A percentile compares a stretch with the other conserved stretches of the same genome.
Conservation (phyloP, 2,113 vertebrate species). For the Sinocyclocheilus grahami region DNA sequence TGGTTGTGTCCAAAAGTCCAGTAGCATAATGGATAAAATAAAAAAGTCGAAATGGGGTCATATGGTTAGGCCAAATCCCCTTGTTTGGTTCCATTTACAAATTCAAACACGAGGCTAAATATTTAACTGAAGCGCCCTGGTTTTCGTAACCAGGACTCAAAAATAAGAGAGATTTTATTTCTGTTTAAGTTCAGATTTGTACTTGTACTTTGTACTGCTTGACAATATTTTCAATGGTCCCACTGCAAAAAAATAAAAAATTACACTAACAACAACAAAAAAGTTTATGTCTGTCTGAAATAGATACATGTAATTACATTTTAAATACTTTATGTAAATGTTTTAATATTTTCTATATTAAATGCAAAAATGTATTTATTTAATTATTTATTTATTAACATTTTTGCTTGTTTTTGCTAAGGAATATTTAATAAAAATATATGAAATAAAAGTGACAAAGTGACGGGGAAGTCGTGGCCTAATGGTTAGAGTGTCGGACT, state of each 20-base stretch:
- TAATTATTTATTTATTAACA: too few species aligned
- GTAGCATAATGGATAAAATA: too few species aligned
- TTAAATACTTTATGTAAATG: too few species aligned
- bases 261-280: background rate
- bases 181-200: background rate
- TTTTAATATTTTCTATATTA: too few species aligned
- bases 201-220: too few species aligned
- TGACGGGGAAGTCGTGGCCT: too few species aligned
- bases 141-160: background rate
- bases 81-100: constrained; percentile 25
- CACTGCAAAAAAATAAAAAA: background rate
- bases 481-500: too few species aligned
- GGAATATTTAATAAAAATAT: background rate
- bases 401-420: background rate
- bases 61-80: background rate
- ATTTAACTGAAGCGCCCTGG: constrained; percentile 23
- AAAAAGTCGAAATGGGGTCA: background rate
- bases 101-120: constrained; percentile 52
- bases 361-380: too few species aligned
- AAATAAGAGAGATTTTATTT: background rate
- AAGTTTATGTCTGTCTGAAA: too few species aligned
- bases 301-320: too few species aligned
- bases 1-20: too few species aligned
- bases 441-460: too few species aligned
- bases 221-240: background rate